Evolutionary conservation across 1,140 invertebrate genomes (phyloP).

Genomic region (Helicoverpa armigera): DNA sequence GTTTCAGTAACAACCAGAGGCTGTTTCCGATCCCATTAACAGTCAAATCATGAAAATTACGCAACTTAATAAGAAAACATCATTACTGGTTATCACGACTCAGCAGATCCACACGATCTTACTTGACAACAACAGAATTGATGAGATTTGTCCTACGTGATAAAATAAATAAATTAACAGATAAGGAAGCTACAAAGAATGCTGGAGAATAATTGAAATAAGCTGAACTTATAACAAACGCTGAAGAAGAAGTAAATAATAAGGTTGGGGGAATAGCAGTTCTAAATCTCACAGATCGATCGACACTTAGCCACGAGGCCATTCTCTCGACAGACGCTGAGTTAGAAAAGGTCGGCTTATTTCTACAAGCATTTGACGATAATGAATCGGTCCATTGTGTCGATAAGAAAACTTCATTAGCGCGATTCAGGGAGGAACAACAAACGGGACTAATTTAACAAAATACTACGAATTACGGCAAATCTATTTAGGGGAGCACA

Average conservation of each 20-base stretch:
- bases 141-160: background rate
- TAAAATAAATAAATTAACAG: background rate
- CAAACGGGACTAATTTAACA: conserved; percentile 30
- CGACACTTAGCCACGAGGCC: too few relatives aligned
- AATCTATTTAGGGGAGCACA: conserved; percentile 4
- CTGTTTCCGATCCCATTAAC: background rate
- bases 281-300: too few relatives aligned
- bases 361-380: conserved; percentile 1
- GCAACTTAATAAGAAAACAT: conserved; percentile 2
- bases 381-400: conserved; percentile 16
- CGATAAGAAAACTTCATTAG: conserved; percentile 38
- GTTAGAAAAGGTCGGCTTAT: conserved; percentile 1
- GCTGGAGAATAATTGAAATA: background rate
- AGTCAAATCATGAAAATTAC: background rate
- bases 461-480: conserved; percentile 29
- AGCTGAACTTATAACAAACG: too few relatives aligned
- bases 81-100: background rate
- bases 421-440: conserved; percentile 29
- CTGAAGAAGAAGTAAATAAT: too few relatives aligned
- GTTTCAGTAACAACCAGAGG: too few relatives aligned
- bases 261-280: too few relatives aligned
- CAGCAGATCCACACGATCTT: background rate
- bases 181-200: background rate
- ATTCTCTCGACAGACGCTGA: background rate
- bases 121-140: conserved; percentile 7